Conservation (phyloP, 1,140 invertebrate species). For the Drosophila arawakana region DNA sequence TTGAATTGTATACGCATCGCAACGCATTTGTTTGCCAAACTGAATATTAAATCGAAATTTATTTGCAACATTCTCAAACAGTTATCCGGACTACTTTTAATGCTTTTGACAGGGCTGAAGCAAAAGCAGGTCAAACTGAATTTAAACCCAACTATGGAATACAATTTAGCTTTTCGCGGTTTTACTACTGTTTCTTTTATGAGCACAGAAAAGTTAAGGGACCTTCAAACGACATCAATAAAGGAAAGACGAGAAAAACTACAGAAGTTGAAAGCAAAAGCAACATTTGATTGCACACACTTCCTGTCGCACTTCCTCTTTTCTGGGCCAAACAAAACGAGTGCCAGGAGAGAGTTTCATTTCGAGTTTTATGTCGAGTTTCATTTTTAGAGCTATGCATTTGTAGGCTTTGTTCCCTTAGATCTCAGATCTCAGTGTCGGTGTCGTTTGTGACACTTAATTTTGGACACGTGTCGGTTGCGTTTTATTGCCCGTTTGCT, state of each 20-base stretch:
- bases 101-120: no score
- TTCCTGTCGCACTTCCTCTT: conserved; percentile 47
- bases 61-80: background rate
- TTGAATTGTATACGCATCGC: conserved; percentile 28
- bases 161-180: conserved; percentile 24
- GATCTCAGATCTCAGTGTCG: conserved; percentile 14
- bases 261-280: conserved; percentile 39
- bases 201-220: conserved; percentile 57
- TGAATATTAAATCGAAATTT: background rate
- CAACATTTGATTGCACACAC: conserved; percentile 57
- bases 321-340: conserved; percentile 41
- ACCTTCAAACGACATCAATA: conserved; percentile 73
- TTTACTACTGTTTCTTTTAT: conserved; percentile 57
- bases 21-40: background rate
- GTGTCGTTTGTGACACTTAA: conserved; percentile 62
- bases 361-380: conserved; percentile 45
- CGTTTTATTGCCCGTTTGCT: conserved; percentile 54
- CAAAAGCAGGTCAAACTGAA: background rate
- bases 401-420: conserved; percentile 20
- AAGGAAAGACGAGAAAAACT: conserved; percentile 50
- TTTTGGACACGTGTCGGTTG: conserved; percentile 51
- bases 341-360: conserved; percentile 34
- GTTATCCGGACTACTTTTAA: conserved; percentile 2
- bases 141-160: conserved; percentile 7
- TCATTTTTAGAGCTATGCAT: conserved; percentile 16